Base-by-base conservation (phyloP, 1,140 invertebrate genomes). In the Arctopsyche grandis region DNA sequence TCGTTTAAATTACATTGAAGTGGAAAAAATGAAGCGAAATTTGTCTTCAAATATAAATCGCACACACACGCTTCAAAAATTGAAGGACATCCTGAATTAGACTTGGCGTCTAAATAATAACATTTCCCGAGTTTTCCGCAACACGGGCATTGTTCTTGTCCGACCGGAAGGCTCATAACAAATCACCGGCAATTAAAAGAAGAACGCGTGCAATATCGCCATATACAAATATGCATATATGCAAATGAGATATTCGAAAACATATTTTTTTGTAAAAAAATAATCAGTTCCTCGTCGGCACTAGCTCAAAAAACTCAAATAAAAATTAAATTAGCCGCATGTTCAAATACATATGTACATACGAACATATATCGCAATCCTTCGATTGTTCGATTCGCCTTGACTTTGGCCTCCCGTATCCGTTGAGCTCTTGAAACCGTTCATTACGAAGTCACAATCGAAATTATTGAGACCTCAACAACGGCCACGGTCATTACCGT, bases 201-300 rank as follows among this genome's bases (percentile, higher is more conserved):
- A 26, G 21, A 66, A 66, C 24, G 63, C 63, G 21, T 66, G 24
- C 63, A 66, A 12, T 66, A 66, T 26, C 24, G 24, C 9, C 24
- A 9, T 66, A 63, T 63, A 52, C 24, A 66, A 26, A 66, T 12
- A 66, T 66, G 63, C 21, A 66, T 66, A 60, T 60, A 66, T 66
- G 63, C 24, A 66, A 66, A 66, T 26, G 16, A 16, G 10, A 52
- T 38, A 38, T 38, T 38, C 29, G 29, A 38, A 38, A 38, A 38
- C 29, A 38, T 38, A 38, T 38, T 38, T 38, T 38, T 38, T 38
- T 38, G n/a, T 7, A 38, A 4, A 7, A 38, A 38, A 38, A 1
- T 38, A 38, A 38, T 38, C 29, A 52, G 16, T 52, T 52, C 48
- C 48, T 38, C 29, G 1, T 38, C 29, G 7, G 29, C 1, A 38